Evolutionary conservation across 2,113 vertebrate genomes (phyloP).

Genomic region (Prietella phreatophila): DNA sequence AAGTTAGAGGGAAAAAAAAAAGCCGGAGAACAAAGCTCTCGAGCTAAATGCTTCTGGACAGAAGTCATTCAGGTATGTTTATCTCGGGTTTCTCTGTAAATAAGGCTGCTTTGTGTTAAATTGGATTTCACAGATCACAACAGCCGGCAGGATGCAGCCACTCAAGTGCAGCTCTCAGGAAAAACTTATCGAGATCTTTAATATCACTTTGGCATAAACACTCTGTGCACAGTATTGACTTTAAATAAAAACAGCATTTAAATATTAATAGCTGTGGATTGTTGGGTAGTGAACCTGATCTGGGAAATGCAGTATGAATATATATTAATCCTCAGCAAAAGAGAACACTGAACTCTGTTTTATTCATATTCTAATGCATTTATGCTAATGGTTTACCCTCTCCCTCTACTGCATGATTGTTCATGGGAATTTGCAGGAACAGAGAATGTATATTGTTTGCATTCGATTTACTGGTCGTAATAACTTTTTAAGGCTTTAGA

Average conservation of each 20-base stretch:
- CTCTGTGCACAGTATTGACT: conserved; percentile 53
- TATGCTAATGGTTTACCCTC: conserved; percentile 53
- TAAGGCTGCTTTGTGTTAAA: conserved; percentile 62
- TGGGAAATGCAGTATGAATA: conserved; percentile 51
- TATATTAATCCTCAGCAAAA: conserved; percentile 58
- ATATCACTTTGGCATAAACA: conserved; percentile 61
- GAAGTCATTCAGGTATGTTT: conserved; percentile 62
- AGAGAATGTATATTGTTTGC: conserved; percentile 38
- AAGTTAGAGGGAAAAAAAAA: conserved; percentile 1
- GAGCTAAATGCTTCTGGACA: conserved; percentile 59
- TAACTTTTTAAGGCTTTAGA: conserved; percentile 19
- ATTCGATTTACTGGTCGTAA: conserved; percentile 23
- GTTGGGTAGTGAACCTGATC: conserved; percentile 55
- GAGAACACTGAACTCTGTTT: conserved; percentile 49
- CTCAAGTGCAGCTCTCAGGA: conserved; percentile 62
- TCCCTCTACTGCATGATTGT: conserved; percentile 14
- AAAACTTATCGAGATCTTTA: conserved; percentile 62
- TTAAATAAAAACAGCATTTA: conserved; percentile 65
- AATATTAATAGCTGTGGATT: conserved; percentile 66
- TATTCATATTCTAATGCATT: conserved; percentile 63
- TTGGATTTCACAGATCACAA: conserved; percentile 64
- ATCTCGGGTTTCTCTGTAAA: conserved; percentile 60
- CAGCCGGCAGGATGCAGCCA: conserved; percentile 57
- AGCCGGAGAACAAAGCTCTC: conserved; percentile 37
- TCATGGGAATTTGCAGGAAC: conserved; percentile 37